Percentiles rank a stretch among this genome's conserved stretches.
phyloP scores from a whole-genome alignment of 1,140 invertebrate species.

The Zelostemma sp. region DNA sequence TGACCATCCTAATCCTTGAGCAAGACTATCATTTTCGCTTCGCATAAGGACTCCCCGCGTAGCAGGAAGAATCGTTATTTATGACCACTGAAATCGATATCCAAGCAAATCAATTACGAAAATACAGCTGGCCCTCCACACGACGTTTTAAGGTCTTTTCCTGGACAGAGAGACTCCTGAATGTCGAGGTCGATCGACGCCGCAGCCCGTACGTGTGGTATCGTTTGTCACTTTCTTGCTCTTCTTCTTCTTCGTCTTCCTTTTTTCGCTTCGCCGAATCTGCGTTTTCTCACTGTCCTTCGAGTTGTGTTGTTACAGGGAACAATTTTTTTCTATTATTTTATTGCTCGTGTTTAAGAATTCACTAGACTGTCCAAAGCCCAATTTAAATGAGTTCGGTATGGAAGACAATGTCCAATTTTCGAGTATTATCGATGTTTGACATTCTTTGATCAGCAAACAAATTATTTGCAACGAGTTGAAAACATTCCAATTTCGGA shows the following conservation, averaged over 20 bases:
- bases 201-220: conserved; percentile 26
- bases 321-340: too few species aligned
- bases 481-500: too few species aligned
- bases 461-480: too few species aligned
- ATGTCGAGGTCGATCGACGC: background rate
- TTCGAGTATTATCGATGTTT: too few species aligned
- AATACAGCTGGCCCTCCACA: conserved; percentile 40
- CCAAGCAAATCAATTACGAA: conserved; percentile 57
- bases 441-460: background rate
- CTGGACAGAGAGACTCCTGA: conserved; percentile 8
- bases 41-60: conserved; percentile 44
- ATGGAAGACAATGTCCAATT: too few species aligned
- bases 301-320: too few species aligned
- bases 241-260: background rate
- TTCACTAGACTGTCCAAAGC: too few species aligned
- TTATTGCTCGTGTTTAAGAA: too few species aligned
- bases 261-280: too few species aligned
- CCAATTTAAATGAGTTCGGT: too few species aligned
- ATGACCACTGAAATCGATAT: conserved; percentile 65
- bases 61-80: conserved; percentile 58
- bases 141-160: conserved; percentile 24
- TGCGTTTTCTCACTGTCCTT: too few species aligned
- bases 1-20: conserved; percentile 46
- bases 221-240: conserved; percentile 30
- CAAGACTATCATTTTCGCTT: conserved; percentile 41